Evolutionary conservation across 2,888 invertebrate genomes (phyloP).

Genomic region (Rhingia campestris): DNA sequence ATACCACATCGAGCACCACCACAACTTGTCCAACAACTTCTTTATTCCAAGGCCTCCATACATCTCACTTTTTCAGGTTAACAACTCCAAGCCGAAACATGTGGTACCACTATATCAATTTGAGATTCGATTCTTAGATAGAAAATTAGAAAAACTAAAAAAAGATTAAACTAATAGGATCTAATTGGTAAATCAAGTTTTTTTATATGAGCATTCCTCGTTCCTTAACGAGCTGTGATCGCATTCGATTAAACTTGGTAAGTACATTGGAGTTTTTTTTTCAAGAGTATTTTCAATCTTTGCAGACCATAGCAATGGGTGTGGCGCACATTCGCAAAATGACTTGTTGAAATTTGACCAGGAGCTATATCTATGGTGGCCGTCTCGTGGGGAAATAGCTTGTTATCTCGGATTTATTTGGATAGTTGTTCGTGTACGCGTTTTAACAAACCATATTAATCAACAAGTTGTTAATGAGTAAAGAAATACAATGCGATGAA

Average conservation of each 20-base stretch:
- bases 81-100: no score
- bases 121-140: background rate
- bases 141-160: slow-evolving; percentile 4
- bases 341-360: slow-evolving; percentile 3
- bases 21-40: slow-evolving; percentile 17
- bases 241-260: slow-evolving; percentile 15
- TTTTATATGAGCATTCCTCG: slow-evolving; percentile 27
- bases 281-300: background rate
- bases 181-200: slow-evolving; percentile 61
- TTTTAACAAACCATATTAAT: background rate
- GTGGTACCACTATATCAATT: background rate
- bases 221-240: slow-evolving; percentile 33
- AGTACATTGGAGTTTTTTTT: background rate
- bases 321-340: slow-evolving; percentile 11
- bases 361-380: background rate
- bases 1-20: background rate
- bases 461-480: background rate
- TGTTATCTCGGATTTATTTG: background rate
- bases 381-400: background rate
- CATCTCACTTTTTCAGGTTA: background rate
- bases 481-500: background rate
- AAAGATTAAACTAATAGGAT: slow-evolving; percentile 20
- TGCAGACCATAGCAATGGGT: slow-evolving; percentile 5
- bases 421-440: background rate
- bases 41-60: slow-evolving; percentile 12